Conservation (phyloP, 1,140 invertebrate species). For the Yoshiicerus persimilis region DNA sequence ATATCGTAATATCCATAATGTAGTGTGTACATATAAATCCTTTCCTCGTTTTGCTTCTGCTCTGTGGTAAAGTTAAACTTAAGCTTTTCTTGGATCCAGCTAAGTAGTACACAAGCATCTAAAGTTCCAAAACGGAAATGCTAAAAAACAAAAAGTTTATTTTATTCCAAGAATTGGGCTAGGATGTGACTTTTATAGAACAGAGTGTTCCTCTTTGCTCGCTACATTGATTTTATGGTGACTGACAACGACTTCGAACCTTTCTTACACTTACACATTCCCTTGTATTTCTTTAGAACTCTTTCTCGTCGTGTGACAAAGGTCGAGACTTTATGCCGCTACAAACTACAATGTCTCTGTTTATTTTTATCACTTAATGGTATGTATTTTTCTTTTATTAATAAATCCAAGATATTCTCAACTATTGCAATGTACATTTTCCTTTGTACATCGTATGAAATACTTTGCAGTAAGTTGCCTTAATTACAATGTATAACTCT, state of each 20-base stretch:
- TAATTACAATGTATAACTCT: too few species aligned
- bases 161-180: conserved; percentile 1
- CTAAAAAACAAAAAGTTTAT: conserved; percentile 9
- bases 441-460: too few species aligned
- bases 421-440: background rate
- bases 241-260: background rate
- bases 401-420: background rate
- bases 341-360: background rate
- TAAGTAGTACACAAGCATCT: background rate
- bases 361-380: background rate
- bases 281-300: background rate
- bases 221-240: conserved; percentile 29
- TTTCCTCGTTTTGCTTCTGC: background rate
- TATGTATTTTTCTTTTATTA: background rate
- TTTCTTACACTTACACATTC: background rate
- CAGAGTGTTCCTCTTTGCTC: background rate
- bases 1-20: background rate
- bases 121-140: background rate
- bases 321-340: background rate
- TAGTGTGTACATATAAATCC: background rate
- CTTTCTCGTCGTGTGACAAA: background rate
- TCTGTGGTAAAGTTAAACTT: background rate
- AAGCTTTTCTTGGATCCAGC: background rate
- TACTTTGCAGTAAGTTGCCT: too few species aligned
- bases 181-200: conserved; percentile 5